Base-by-base conservation (phyloP, 2,113 vertebrate genomes). In the Okapia johnstoni region DNA sequence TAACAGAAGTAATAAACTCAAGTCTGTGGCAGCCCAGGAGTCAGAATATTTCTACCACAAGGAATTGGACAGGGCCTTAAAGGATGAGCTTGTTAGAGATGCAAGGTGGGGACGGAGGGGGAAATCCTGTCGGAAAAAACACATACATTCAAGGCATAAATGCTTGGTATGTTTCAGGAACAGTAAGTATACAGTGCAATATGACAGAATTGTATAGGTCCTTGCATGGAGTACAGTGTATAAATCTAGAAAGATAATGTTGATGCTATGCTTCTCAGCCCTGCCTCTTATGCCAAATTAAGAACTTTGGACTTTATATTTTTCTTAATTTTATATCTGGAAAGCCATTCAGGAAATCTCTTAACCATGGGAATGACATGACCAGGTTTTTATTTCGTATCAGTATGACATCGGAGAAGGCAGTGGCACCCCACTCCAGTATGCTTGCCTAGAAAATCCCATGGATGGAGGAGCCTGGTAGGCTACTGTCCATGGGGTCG, bases 361-460 rank as follows among this genome's bases (percentile, higher is more conserved):
- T 85, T 95, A 92, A 96, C 70, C 36, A 25, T 73, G 6, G 63
- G 70, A 79, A 14, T 46, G 30, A 83, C 23, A 5, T 57, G 7
- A 87, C 63, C 73, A 86, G 28, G 43, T 80, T 93, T 96, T 90
- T 85, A 81, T 93, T 97, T 97, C 79, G 63, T 48, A 76, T 88
- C 43, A 86, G 1, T 92, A 16, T 96, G 77, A 85, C 7, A 26
- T n/a, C n/a, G n/a, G n/a, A n/a, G n/a, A n/a, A n/a, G n/a, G n/a
- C n/a, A n/a, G n/a, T n/a, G n/a, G n/a, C n/a, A n/a, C n/a, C n/a
- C n/a, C n/a, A n/a, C n/a, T n/a, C n/a, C n/a, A n/a, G n/a, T n/a
- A n/a, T n/a, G n/a, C n/a, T n/a, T n/a, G n/a, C n/a, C n/a, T n/a
- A n/a, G n/a, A n/a, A n/a, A n/a, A n/a, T n/a, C n/a, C n/a, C n/a